Conservation (phyloP, 2,113 vertebrate species). For the Azemiops feae region DNA sequence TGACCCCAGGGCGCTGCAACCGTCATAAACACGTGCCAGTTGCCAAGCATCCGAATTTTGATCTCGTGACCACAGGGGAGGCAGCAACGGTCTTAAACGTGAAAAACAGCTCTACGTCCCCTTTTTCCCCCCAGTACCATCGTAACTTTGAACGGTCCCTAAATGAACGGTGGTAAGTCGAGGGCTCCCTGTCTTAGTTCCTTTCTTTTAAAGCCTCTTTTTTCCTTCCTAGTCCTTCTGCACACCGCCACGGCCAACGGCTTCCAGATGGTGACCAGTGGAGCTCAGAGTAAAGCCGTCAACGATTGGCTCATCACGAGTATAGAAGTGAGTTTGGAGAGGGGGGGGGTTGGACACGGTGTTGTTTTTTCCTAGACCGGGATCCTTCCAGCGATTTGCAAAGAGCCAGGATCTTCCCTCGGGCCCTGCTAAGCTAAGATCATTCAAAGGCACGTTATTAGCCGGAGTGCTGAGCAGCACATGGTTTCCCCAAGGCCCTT, state of each 20-base stretch:
- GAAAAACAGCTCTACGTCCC: too few relatives aligned
- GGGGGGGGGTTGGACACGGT: too few relatives aligned
- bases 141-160: background rate
- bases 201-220: background rate
- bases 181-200: background rate
- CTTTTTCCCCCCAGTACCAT: background rate
- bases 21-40: background rate
- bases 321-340: constrained; percentile 85
- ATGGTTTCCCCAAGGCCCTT: too few relatives aligned
- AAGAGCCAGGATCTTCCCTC: background rate
- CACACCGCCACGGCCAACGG: constrained; percentile 96
- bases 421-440: background rate
- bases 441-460: background rate
- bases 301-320: constrained; percentile 97
- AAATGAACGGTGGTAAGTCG: too few relatives aligned
- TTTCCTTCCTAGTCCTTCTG: constrained; percentile 78
- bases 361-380: too few relatives aligned
- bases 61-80: too few relatives aligned
- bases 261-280: constrained; percentile 98
- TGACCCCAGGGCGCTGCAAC: too few relatives aligned
- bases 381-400: background rate
- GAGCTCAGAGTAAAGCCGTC: constrained; percentile 94
- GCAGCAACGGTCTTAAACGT: fast-evolving
- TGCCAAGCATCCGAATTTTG: background rate
- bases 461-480: background rate